A percentile compares a stretch with the other conserved stretches of the same genome.
Evolutionary conservation across 2,888 invertebrate genomes (phyloP).

Genomic region (Calliscelio sp.): DNA sequence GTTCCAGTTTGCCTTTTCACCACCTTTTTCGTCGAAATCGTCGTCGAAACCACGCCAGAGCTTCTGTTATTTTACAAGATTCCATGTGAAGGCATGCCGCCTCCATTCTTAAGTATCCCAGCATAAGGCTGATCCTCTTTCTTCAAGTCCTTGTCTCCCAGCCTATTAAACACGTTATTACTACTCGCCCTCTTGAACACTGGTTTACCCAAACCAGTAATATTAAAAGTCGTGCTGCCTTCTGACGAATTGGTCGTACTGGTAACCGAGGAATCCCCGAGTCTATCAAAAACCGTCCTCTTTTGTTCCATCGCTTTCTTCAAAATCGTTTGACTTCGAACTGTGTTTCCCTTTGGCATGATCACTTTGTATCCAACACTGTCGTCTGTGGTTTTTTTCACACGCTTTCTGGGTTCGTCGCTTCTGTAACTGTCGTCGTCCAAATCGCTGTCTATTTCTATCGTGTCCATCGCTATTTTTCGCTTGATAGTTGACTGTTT

Average conservation of each 20-base stretch:
- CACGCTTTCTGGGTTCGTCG: constrained; percentile 56
- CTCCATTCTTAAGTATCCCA: constrained; percentile 83
- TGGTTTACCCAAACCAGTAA: constrained; percentile 84
- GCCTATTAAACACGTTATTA: constrained; percentile 83
- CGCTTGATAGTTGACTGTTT: constrained; percentile 76
- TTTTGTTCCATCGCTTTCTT: constrained; percentile 83
- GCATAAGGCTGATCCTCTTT: constrained; percentile 75
- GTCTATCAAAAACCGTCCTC: constrained; percentile 87
- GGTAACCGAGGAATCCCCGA: constrained; percentile 86
- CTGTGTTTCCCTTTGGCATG: constrained; percentile 86
- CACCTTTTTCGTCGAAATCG: constrained; percentile 72
- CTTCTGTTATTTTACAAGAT: constrained; percentile 80
- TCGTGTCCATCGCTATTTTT: constrained; percentile 77
- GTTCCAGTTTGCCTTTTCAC: constrained; percentile 81
- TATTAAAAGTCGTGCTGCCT: constrained; percentile 81
- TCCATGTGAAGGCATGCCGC: constrained; percentile 74
- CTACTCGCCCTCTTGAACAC: constrained; percentile 79
- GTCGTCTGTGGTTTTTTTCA: constrained; percentile 83
- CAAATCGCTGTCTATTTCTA: constrained; percentile 73
- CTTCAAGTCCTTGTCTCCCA: constrained; percentile 83
- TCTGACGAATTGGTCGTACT: constrained; percentile 84
- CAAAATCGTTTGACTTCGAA: constrained; percentile 85
- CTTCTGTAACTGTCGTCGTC: constrained; percentile 74
- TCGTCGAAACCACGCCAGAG: constrained; percentile 67
- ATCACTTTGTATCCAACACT: constrained; percentile 86